A percentile compares a stretch with the other conserved stretches of the same genome.
These are phyloP conservation scores for Phylloscopus trochilus DNA, from an alignment of 2,113 vertebrate genomes.

Conservation along the genomic window DNA sequence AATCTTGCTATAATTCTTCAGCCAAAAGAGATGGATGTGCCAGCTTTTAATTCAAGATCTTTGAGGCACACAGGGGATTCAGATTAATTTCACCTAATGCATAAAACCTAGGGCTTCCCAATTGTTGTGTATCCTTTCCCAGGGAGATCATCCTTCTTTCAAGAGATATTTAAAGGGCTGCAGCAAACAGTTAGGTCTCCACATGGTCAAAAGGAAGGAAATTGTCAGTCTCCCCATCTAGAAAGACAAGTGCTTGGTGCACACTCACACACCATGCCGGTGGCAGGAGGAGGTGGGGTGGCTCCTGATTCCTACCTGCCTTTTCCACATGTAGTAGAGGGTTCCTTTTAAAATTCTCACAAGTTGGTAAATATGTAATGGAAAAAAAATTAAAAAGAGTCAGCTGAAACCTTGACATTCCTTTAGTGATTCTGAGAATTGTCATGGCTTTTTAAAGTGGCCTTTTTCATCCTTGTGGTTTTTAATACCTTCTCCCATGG, in stretches of 20 bases:
- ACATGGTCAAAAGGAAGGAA: not conserved
- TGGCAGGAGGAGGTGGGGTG: not conserved
- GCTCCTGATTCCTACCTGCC: not conserved
- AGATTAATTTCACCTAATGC: not conserved
- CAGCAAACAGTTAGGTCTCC: not conserved
- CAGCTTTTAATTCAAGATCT: not conserved
- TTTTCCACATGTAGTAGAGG: not conserved
- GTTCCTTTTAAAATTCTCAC: not conserved
- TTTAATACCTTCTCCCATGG: not conserved
- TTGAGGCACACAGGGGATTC: not conserved
- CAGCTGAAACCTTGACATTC: not conserved
- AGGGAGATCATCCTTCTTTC: not conserved
- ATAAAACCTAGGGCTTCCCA: not conserved
- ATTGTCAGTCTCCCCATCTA: not conserved
- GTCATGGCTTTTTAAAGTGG: not conserved
- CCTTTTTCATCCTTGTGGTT: not conserved
- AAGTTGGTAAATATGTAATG: not conserved
- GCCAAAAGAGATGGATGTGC: not conserved
- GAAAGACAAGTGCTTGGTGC: not conserved
- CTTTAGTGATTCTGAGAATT: not conserved
- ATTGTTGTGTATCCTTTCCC: not conserved
- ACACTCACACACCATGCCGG: not conserved
- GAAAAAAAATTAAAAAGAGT: rapidly evolving
- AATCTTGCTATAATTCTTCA: not conserved
- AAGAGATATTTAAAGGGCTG: not conserved